These are phyloP conservation scores for Furnarius figulus DNA, from an alignment of 2,113 vertebrate species.

Conservation along the genomic window DNA sequence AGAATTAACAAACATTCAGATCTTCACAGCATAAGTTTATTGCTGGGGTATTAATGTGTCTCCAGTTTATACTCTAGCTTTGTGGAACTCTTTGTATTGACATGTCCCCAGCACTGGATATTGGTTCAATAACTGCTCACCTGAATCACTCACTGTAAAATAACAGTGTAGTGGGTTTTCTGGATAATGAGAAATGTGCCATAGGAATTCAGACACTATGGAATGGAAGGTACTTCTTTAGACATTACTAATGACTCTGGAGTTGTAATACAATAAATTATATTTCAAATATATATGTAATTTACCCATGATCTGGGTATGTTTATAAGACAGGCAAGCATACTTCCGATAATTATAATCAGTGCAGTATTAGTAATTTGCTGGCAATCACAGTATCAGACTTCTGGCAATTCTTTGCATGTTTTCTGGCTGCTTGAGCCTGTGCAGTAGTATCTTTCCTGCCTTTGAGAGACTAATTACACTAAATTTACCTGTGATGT, in stretches of 20 bases:
- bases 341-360: neutral
- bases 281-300: neutral
- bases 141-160: neutral
- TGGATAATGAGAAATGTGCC: neutral
- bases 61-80: neutral
- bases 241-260: neutral
- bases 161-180: neutral
- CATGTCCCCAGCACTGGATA: neutral
- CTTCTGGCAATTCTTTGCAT: neutral
- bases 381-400: neutral
- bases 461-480: neutral
- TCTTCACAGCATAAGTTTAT: neutral
- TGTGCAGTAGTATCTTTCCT: neutral
- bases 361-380: neutral
- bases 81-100: neutral
- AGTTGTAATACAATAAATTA: neutral
- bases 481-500: conserved; percentile 11
- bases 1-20: neutral
- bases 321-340: neutral
- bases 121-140: neutral
- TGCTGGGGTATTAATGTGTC: neutral
- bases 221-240: neutral
- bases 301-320: neutral
- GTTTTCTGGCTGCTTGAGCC: neutral
- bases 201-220: neutral